These are phyloP conservation scores for Eupristina koningsbergeri DNA, from an alignment of 1,140 invertebrate species.

Conservation along the genomic window DNA sequence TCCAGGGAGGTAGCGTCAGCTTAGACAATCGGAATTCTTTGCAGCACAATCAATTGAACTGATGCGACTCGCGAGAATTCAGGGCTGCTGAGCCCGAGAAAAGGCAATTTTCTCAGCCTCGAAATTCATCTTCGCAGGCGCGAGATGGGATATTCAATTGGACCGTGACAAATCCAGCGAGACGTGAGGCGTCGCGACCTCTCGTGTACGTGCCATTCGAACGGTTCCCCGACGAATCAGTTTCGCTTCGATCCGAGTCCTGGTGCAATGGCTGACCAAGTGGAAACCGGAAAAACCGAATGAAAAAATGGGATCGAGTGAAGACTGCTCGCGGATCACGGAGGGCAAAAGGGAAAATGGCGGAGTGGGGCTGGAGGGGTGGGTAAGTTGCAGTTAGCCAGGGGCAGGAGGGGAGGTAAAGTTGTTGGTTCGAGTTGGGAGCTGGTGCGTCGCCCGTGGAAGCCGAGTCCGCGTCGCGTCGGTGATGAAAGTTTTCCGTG, in stretches of 20 bases:
- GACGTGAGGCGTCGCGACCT: background rate
- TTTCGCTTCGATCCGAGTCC: background rate
- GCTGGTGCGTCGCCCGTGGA: constrained; percentile 18
- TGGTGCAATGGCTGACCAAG: no score
- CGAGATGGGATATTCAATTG: background rate
- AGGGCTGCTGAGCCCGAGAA: background rate
- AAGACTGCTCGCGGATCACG: constrained; percentile 58
- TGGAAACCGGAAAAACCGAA: background rate
- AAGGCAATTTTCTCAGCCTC: background rate
- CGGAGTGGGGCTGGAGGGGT: constrained; percentile 64
- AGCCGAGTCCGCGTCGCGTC: constrained; percentile 69
- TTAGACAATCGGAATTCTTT: background rate
- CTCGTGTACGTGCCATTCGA: background rate
- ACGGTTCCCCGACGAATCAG: background rate
- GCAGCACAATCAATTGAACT: no score
- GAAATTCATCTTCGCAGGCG: background rate
- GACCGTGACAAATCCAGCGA: background rate
- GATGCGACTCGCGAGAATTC: background rate
- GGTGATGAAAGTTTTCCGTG: constrained; percentile 73
- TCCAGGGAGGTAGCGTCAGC: background rate
- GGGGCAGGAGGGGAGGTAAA: constrained; percentile 71
- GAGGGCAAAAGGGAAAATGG: constrained; percentile 56
- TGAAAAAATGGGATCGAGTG: constrained; percentile 41
- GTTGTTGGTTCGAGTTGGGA: constrained; percentile 72
- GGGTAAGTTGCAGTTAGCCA: constrained; percentile 73